These are phyloP conservation scores for Penaeus vannamei DNA, from an alignment of 1,140 invertebrate species.

Conservation along the genomic window DNA sequence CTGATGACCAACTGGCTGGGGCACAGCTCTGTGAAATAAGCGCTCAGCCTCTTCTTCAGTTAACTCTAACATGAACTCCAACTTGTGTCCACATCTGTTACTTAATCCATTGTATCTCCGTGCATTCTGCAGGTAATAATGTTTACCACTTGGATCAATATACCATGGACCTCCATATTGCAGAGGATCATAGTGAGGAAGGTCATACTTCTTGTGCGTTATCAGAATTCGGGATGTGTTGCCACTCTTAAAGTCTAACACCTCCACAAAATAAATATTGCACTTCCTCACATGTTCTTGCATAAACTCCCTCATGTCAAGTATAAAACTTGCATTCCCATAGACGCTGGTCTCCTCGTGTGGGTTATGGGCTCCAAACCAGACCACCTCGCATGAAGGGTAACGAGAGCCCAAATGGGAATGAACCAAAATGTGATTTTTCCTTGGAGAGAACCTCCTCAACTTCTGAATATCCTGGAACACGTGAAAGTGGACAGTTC, in stretches of 20 bases:
- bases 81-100: neutral
- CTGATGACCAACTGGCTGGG: neutral
- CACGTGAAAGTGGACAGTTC: neutral
- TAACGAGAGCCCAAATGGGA: neutral
- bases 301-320: conserved; percentile 4
- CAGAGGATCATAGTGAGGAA: neutral
- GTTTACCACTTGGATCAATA: neutral
- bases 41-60: neutral
- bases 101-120: neutral
- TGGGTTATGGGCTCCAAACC: neutral
- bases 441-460: neutral
- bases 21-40: neutral
- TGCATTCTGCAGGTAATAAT: neutral
- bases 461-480: neutral
- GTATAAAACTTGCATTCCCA: neutral
- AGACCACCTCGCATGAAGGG: neutral
- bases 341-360: neutral
- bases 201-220: neutral
- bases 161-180: neutral
- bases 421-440: neutral
- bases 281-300: too few relatives aligned
- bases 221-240: neutral
- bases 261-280: conserved; percentile 13
- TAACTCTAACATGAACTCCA: neutral
- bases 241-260: neutral